Evolutionary conservation across 1,140 invertebrate species (phyloP).

Genomic region (Epicauta chinensis): DNA sequence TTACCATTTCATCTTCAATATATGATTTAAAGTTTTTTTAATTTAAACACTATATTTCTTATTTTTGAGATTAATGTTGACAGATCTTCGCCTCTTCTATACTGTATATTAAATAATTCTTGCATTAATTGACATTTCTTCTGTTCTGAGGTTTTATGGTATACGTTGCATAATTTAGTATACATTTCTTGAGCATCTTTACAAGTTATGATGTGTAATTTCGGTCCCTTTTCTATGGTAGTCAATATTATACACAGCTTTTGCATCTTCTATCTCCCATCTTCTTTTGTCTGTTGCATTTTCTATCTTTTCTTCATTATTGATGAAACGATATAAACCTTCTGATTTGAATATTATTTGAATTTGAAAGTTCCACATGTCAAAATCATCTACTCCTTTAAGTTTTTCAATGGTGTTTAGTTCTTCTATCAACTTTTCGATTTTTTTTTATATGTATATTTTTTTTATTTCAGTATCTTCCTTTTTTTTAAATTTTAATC

Average conservation of each 20-base stretch:
- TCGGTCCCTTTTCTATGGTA: constrained; percentile 24
- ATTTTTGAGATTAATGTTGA: constrained; percentile 24
- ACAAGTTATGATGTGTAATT: constrained; percentile 37
- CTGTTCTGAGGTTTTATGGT: constrained; percentile 18
- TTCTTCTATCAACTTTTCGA: no score
- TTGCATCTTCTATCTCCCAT: constrained; percentile 22
- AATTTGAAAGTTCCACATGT: no score
- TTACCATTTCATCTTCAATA: constrained; percentile 27
- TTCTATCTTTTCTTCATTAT: no score
- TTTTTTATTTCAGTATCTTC: no score
- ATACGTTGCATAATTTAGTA: constrained; percentile 32
- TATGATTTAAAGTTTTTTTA: constrained; percentile 26
- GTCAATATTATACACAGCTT: constrained; percentile 28
- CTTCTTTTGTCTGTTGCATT: no score
- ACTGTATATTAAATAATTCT: constrained; percentile 29
- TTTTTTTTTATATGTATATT: no score
- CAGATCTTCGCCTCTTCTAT: constrained; percentile 17
- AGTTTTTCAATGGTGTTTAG: no score
- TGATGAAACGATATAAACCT: no score
- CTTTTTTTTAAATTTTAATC: no score
- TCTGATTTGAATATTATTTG: no score
- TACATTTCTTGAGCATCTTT: constrained; percentile 37
- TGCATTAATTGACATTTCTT: constrained; percentile 33
- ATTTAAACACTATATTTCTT: constrained; percentile 10
- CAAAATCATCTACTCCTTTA: no score